These are phyloP conservation scores for Takifugu ocellatus DNA, from an alignment of 2,797 vertebrate species.

Conservation along the genomic window DNA sequence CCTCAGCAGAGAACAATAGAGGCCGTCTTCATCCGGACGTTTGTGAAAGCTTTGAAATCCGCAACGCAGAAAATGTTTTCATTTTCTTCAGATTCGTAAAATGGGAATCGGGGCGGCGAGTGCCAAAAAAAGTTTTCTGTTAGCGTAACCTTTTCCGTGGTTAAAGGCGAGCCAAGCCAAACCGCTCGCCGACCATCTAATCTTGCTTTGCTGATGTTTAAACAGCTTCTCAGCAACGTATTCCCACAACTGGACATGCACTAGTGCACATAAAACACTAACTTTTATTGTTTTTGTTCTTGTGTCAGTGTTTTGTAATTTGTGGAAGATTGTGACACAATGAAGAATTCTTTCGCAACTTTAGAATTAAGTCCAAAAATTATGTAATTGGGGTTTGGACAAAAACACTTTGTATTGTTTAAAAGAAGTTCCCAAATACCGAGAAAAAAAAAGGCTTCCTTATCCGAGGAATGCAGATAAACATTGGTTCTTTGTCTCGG, in stretches of 20 bases:
- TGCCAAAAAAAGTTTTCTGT: constrained; percentile 19
- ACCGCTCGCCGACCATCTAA: constrained; percentile 3
- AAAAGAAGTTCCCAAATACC: too few relatives aligned
- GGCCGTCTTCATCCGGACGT: constrained; percentile 12
- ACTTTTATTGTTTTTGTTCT: not conserved
- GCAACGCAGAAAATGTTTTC: constrained; percentile 22
- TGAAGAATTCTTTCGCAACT: not conserved
- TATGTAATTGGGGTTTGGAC: not conserved
- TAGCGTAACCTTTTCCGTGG: constrained; percentile 24
- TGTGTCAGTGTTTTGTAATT: not conserved
- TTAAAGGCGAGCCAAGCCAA: constrained; percentile 28
- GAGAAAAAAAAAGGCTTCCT: not conserved
- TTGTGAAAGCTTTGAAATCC: constrained; percentile 11
- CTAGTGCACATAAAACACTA: not conserved
- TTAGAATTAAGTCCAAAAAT: not conserved
- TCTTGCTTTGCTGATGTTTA: constrained; percentile 28
- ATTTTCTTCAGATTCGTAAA: not conserved
- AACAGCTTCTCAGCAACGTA: not conserved
- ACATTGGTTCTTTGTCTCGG: not conserved
- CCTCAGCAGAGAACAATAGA: constrained; percentile 3
- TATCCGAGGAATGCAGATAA: constrained; percentile 6
- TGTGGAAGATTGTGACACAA: not conserved
- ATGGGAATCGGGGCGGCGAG: not conserved
- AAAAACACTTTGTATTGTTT: not conserved
- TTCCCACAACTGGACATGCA: constrained; percentile 4